phyloP scores from a whole-genome alignment of 2,113 vertebrate species.

The Thamnophis sirtalis region DNA sequence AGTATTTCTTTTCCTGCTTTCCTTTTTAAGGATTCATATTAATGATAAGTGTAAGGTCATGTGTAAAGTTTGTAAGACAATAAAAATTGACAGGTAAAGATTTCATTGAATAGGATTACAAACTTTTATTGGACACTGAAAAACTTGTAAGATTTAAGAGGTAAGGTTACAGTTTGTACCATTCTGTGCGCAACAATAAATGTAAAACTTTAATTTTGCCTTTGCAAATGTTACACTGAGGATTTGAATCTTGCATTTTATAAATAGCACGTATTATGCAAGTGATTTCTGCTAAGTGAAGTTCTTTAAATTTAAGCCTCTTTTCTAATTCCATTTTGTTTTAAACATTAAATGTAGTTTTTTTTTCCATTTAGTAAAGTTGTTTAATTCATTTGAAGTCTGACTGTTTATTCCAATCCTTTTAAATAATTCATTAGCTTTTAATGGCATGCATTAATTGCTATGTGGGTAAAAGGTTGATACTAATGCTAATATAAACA shows the following conservation, averaged over 20 bases:
- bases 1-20: constrained; percentile 66
- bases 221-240: constrained; percentile 71
- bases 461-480: neutral
- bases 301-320: constrained; percentile 70
- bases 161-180: constrained; percentile 68
- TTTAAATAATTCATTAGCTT: neutral
- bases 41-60: constrained; percentile 54
- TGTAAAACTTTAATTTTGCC: constrained; percentile 72
- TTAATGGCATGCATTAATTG: neutral
- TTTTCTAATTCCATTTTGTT: constrained; percentile 77
- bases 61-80: constrained; percentile 45
- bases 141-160: constrained; percentile 63
- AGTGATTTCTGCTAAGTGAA: constrained; percentile 73
- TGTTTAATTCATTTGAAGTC: constrained; percentile 78
- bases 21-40: constrained; percentile 59
- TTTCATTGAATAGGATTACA: constrained; percentile 59
- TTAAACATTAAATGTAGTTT: constrained; percentile 78
- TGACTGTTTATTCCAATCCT: constrained; percentile 69
- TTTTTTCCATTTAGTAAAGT: constrained; percentile 81
- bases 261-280: constrained; percentile 69
- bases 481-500: neutral
- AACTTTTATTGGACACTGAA: constrained; percentile 65
- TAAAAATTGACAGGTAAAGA: constrained; percentile 53
- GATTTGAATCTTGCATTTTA: constrained; percentile 70
- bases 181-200: constrained; percentile 69